A percentile compares a stretch with the other conserved stretches of the same genome.
Conservation (phyloP, 2,113 vertebrate species). For the Cnemophilus loriae region DNA sequence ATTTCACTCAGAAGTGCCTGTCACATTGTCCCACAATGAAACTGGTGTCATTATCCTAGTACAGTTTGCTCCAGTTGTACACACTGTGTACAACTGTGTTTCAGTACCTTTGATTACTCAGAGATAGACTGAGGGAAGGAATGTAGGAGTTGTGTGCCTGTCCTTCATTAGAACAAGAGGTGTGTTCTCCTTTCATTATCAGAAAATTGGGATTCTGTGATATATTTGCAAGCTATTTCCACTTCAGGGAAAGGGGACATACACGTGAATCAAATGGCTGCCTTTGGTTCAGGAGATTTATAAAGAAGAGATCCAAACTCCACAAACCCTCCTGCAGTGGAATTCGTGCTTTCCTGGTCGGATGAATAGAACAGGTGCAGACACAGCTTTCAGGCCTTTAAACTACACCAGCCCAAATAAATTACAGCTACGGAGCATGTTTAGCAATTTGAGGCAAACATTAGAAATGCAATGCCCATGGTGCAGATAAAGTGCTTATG, state of each 20-base stretch:
- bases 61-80: not conserved
- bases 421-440: constrained; percentile 14
- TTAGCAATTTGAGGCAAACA: constrained; percentile 29
- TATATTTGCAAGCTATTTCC: not conserved
- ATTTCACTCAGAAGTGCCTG: not conserved
- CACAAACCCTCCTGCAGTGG: not conserved
- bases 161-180: not conserved
- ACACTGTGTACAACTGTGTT: not conserved
- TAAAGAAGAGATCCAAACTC: not conserved
- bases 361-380: constrained; percentile 56
- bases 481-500: constrained; percentile 52
- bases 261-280: not conserved
- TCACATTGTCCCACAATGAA: not conserved
- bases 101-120: not conserved
- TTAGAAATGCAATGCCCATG: constrained; percentile 48
- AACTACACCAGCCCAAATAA: constrained; percentile 39
- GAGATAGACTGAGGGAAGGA: not conserved
- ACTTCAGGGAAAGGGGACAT: not conserved
- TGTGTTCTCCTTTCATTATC: not conserved
- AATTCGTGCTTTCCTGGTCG: not conserved
- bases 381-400: constrained; percentile 16
- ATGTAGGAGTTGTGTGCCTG: not conserved
- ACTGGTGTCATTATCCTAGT: not conserved
- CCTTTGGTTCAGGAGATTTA: not conserved
- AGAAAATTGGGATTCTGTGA: not conserved